Evolutionary conservation across 2,888 invertebrate species (phyloP).

Genomic region (Caenorhabditis uteleia): DNA sequence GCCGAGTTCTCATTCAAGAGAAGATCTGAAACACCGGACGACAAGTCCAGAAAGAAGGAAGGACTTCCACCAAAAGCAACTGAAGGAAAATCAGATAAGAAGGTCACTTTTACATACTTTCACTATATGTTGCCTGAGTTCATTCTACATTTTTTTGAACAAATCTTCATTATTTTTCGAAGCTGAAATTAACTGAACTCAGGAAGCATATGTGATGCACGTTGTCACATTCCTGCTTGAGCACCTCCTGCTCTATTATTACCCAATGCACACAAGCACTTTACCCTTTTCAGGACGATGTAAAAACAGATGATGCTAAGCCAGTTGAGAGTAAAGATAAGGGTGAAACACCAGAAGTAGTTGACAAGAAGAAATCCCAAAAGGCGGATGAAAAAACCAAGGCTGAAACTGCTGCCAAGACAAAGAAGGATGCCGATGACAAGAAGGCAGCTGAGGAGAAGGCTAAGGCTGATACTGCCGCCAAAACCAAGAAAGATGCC

Average conservation of each 20-base stretch:
- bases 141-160: too few relatives aligned
- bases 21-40: slow-evolving; percentile 44
- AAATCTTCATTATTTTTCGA: too few relatives aligned
- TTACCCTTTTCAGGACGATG: slow-evolving; percentile 36
- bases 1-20: slow-evolving; percentile 50
- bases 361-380: background rate
- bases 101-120: too few relatives aligned
- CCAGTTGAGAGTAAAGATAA: background rate
- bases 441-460: slow-evolving; percentile 13
- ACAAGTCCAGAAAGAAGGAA: slow-evolving; percentile 27
- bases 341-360: background rate
- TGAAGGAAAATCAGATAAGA: slow-evolving; percentile 2
- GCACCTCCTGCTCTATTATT: slow-evolving; percentile 22
- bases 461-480: slow-evolving; percentile 4
- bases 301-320: too few relatives aligned
- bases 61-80: slow-evolving; percentile 36
- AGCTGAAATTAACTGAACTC: too few relatives aligned
- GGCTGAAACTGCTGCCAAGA: slow-evolving; percentile 1
- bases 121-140: too few relatives aligned
- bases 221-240: slow-evolving; percentile 24
- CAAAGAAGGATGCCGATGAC: slow-evolving; percentile 4
- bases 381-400: background rate
- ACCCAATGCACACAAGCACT: slow-evolving; percentile 25
- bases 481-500: slow-evolving; percentile 6
- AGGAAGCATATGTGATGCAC: slow-evolving; percentile 39